Percentiles rank a stretch among this genome's conserved stretches.
These are phyloP conservation scores for Eugnorisma glareosa DNA, from an alignment of 2,888 invertebrate species.

Conservation along the genomic window DNA sequence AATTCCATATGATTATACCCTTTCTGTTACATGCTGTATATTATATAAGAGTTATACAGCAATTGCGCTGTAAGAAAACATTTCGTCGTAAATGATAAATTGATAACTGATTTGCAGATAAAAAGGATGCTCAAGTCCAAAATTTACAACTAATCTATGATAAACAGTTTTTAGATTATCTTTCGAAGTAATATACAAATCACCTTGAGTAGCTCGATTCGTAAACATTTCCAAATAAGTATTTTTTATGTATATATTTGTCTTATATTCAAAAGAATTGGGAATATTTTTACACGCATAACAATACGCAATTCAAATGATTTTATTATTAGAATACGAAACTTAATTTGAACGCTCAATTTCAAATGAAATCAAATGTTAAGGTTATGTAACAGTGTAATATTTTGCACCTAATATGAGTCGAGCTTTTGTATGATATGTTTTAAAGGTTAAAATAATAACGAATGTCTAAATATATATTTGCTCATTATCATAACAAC, in stretches of 20 bases:
- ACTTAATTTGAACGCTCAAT: not conserved
- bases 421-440: not conserved
- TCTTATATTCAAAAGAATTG: conserved; percentile 15
- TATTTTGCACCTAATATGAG: conserved; percentile 1
- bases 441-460: conserved; percentile 21
- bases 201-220: conserved; percentile 45
- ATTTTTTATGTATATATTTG: not conserved
- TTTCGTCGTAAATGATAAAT: conserved; percentile 33
- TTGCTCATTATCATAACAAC: conserved; percentile 5
- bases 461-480: conserved; percentile 21
- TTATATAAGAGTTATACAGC: conserved; percentile 37
- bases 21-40: no score
- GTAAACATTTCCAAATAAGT: conserved; percentile 33
- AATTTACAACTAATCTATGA: conserved; percentile 39
- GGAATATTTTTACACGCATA: conserved; percentile 4
- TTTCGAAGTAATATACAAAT: conserved; percentile 31
- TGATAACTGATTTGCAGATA: conserved; percentile 40
- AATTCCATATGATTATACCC: no score
- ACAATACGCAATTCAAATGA: not conserved
- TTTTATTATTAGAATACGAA: not conserved
- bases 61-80: conserved; percentile 50
- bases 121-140: conserved; percentile 30
- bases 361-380: conserved; percentile 31
- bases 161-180: conserved; percentile 34
- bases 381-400: conserved; percentile 24